A percentile compares a stretch with the other conserved stretches of the same genome.
phyloP scores from a whole-genome alignment of 2,797 vertebrate genomes.

The Arnoldichthys spilopterus region DNA sequence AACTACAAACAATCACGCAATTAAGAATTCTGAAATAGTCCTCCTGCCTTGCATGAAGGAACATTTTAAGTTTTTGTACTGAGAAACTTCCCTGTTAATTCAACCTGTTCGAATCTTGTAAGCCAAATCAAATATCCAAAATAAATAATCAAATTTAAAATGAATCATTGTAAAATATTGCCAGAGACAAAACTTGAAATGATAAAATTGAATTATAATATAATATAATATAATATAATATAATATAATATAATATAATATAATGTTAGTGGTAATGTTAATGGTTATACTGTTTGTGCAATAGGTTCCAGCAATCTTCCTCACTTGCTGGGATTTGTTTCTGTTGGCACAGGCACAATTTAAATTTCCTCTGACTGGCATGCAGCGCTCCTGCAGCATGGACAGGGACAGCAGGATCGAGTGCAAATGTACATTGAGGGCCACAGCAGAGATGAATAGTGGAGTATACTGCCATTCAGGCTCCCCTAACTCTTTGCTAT shows the following conservation, averaged over 20 bases:
- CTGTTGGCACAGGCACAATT: neutral
- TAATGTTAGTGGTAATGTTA: neutral
- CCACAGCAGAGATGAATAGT: slow-evolving; percentile 1
- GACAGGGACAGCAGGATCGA: neutral
- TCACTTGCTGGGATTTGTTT: neutral
- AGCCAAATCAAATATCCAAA: no score
- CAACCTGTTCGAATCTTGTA: no score
- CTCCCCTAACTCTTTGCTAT: neutral
- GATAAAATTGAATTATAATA: neutral
- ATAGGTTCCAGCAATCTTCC: neutral
- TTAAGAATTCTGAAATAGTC: neutral
- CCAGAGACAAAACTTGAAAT: no score
- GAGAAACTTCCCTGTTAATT: no score
- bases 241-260: neutral
- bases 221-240: neutral
- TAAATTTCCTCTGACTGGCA: neutral
- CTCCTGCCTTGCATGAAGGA: neutral
- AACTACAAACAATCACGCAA: neutral
- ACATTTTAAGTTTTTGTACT: no score
- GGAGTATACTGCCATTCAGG: neutral
- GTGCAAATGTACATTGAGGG: neutral
- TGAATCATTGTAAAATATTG: no score
- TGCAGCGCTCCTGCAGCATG: neutral
- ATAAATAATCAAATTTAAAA: no score
- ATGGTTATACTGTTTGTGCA: neutral